phyloP scores from a whole-genome alignment of 2,888 invertebrate species.

The Aphodius sticticus region DNA sequence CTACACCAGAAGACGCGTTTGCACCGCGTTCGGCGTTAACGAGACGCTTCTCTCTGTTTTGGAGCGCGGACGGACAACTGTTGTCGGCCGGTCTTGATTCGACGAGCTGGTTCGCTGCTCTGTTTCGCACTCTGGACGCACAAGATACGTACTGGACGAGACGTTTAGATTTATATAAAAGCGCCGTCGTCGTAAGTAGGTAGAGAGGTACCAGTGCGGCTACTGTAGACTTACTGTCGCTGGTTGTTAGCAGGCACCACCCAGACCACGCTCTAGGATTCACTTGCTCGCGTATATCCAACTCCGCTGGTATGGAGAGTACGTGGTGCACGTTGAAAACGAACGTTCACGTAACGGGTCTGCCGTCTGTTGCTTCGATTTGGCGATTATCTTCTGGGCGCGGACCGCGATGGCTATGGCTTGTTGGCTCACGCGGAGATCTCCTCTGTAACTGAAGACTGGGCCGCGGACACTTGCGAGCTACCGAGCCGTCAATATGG shows the following conservation, averaged over 20 bases:
- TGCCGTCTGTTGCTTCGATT: no score
- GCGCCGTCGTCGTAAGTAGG: slow-evolving; percentile 23
- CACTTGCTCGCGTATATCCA: slow-evolving; percentile 7
- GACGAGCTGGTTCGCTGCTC: not conserved
- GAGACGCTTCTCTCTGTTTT: slow-evolving; percentile 9
- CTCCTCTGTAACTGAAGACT: slow-evolving; percentile 11
- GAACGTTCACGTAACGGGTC: slow-evolving; percentile 24
- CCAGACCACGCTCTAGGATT: slow-evolving; percentile 16
- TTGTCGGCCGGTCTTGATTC: not conserved
- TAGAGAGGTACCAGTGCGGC: slow-evolving; percentile 15
- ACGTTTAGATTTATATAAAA: not conserved
- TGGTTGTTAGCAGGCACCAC: not conserved
- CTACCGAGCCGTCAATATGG: slow-evolving; percentile 10
- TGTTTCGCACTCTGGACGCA: slow-evolving; percentile 19
- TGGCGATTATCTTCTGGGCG: not conserved
- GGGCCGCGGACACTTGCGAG: not conserved
- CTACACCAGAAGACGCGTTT: slow-evolving; percentile 6
- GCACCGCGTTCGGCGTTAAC: not conserved
- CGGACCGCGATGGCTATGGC: not conserved
- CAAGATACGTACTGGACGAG: not conserved
- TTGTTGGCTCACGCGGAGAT: slow-evolving; percentile 7
- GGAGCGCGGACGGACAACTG: not conserved
- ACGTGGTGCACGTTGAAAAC: slow-evolving; percentile 12
- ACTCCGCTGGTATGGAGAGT: not conserved
- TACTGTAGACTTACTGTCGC: slow-evolving; percentile 22